Base-by-base conservation (phyloP, 2,113 vertebrate species). In the Tetraodon nigroviridis region DNA sequence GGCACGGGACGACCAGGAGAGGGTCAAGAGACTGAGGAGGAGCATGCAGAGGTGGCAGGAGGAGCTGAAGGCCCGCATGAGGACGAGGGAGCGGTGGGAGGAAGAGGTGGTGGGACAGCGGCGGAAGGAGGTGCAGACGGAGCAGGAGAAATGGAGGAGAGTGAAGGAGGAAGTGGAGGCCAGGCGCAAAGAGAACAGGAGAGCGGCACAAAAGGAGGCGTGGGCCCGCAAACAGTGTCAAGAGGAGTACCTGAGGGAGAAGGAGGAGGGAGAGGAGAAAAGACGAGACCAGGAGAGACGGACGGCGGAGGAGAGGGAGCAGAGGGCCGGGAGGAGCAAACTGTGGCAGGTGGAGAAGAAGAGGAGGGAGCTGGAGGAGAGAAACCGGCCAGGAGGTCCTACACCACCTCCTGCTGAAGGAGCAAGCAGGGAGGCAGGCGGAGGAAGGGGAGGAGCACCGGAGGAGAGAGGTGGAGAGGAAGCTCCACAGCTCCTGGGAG, bases 351-450 rank as follows among this genome's bases (percentile, higher is more conserved):
- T 83, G 53, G n/a, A 20, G 7, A 76, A 57, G 32, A 70, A 71
- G 51, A 75, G 40, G 58, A 84, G 45, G 40, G 83, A 72, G 73
- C 70, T 86, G 47, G 84, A 71, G 42, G 78, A 87, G 52, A 80
- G 74, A 44, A 90, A 90, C 18, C 77, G 75, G 0, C 86, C 86
- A 73, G 20, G 87, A 91, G 52, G 69, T 86, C 1, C 79, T 92
- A 4, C 81, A 81, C 4, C 86, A 90, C 71, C 61, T 89, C 32
- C 84, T 91, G 1, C 77, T 89, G 1, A 92, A 87, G 53, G 81
- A 79, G 45, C 83, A 88, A 63, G 67, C 73, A 4, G 88, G 90
- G 64, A 87, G 87, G 60, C 86, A 86, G 73, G 51, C 49, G 49
- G 84, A 83, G 54, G 86, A 88, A 0, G 87, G 89, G 67, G 75